Percentiles rank a stretch among this genome's conserved stretches.
Conservation (phyloP, 2,888 invertebrate species). For the Agelastica alni region DNA sequence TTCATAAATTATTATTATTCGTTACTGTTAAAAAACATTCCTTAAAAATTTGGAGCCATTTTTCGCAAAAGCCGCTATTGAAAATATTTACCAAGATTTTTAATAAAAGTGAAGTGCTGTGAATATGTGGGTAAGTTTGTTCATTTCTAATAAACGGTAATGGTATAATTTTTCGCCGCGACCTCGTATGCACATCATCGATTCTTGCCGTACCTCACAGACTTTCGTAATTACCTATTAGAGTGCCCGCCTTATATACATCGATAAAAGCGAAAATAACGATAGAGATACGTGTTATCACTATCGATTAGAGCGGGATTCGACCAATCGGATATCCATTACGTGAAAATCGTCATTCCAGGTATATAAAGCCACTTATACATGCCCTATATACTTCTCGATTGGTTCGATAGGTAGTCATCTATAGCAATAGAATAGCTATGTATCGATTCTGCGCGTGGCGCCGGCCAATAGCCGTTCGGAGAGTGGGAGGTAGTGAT, state of each 20-base stretch:
- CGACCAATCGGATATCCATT: slow-evolving; percentile 31
- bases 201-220: background rate
- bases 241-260: background rate
- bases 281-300: slow-evolving; percentile 11
- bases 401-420: slow-evolving; percentile 59
- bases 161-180: background rate
- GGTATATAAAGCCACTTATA: slow-evolving; percentile 35
- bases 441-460: slow-evolving; percentile 66
- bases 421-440: slow-evolving; percentile 59
- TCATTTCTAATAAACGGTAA: too few species aligned
- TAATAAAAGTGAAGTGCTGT: too few species aligned
- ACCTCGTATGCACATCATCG: background rate
- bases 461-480: slow-evolving; percentile 60
- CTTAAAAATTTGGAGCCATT: too few species aligned
- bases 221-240: background rate
- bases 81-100: too few species aligned
- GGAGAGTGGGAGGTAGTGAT: slow-evolving; percentile 41
- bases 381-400: slow-evolving; percentile 44
- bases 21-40: too few species aligned
- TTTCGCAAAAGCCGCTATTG: too few species aligned
- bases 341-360: slow-evolving; percentile 30
- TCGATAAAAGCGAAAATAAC: slow-evolving; percentile 5
- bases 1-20: too few species aligned
- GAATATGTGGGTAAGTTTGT: too few species aligned
- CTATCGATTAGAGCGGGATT: slow-evolving; percentile 19